Evolutionary conservation across 1,140 invertebrate genomes (phyloP), one percentile per base, ranked within the genome.

Genomic region (Chymomyza costata): DNA sequence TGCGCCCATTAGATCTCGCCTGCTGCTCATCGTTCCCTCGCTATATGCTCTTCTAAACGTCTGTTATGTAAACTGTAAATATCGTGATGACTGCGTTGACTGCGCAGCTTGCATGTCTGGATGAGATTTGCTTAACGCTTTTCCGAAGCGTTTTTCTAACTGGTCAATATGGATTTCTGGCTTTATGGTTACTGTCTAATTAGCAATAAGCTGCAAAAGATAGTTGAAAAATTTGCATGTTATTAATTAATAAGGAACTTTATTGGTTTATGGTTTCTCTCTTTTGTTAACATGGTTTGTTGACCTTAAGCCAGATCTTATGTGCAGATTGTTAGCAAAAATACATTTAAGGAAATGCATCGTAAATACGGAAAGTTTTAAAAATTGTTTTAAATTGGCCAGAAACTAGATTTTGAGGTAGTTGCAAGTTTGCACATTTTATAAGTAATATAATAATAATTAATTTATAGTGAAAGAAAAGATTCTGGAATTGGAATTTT

Each of bases 11-110:
- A 78, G 59, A 60, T 83, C 73, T 44, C 82, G 44, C 54, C 55
- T 66, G 55, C 53, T 65, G 40, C 43, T 68, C 61, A 74, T 82
- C 63, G 70, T 82, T 31, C 39, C 51, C 51, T 64, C 56, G 39
- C 47, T 35, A 45, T 68, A 45, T 53, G 39, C 31, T 54, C 31
- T 67, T 52, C 60, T 71, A 30, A 44, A 51, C 54, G 35, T 66
- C 47, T 35, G 53, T 78, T 74, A 78, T 78, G 62, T 57, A 76
- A 76, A n/a, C n/a, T n/a, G n/a, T n/a, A n/a, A n/a, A n/a, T n/a
- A 53, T 45, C 51, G 48, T 59, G 28, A 45, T 38, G 52, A 39
- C 32, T 31, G n/a, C n/a, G 55, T 46, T 41, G 21, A n/a, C 35
- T 34, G 21, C 31, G 39, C 3, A 18, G 21, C 31, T 65, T 32